These are phyloP conservation scores for Mormyrus proboscirostris DNA, from an alignment of 2,797 vertebrate genomes.

Conservation along the genomic window DNA sequence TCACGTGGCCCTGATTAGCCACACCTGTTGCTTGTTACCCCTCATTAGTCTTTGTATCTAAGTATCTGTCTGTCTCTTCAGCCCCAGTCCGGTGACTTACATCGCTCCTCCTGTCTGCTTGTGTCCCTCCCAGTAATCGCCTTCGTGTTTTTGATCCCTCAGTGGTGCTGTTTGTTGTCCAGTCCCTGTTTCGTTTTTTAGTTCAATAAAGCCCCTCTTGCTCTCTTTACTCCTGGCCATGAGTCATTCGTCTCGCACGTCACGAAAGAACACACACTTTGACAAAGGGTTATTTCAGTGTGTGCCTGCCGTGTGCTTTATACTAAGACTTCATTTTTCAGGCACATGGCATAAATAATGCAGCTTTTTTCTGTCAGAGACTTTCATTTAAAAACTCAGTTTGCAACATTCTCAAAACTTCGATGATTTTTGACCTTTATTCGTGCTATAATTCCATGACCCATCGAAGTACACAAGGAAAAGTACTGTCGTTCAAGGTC, in stretches of 20 bases:
- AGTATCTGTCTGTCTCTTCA: not conserved
- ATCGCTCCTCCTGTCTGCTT: not conserved
- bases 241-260: not conserved
- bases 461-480: not conserved
- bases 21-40: not conserved
- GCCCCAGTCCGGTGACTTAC: not conserved
- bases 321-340: not conserved
- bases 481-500: not conserved
- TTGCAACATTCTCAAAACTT: not conserved
- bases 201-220: not conserved
- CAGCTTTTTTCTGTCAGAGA: conserved; percentile 9
- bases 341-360: not conserved
- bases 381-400: conserved; percentile 4
- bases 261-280: conserved; percentile 1
- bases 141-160: not conserved
- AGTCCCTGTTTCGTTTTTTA: not conserved
- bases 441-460: conserved; percentile 2
- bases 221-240: not conserved
- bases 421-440: conserved; percentile 9
- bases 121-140: not conserved
- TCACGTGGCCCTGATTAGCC: not conserved
- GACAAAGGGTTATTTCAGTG: not conserved
- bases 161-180: not conserved
- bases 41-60: not conserved
- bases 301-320: not conserved